Percentiles rank a stretch among this genome's conserved stretches.
phyloP scores from a whole-genome alignment of 2,888 invertebrate genomes.

The Drosophila algonquin region DNA sequence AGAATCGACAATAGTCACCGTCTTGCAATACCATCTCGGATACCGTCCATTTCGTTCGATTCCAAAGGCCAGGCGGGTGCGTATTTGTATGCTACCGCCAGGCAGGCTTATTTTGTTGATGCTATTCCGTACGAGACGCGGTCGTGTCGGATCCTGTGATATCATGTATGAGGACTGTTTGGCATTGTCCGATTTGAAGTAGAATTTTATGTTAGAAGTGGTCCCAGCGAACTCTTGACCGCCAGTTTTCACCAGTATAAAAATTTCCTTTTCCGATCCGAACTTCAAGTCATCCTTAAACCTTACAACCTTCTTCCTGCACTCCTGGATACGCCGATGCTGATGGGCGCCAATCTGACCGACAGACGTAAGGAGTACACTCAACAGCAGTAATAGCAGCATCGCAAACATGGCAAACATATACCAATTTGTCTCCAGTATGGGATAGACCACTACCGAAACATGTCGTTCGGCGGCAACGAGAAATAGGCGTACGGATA shows the following conservation, averaged over 20 bases:
- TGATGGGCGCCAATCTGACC: not conserved
- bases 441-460: not conserved
- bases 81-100: slow-evolving; percentile 16
- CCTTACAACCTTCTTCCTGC: not conserved
- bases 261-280: not conserved
- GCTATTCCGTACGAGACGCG: slow-evolving; percentile 25
- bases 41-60: slow-evolving; percentile 32
- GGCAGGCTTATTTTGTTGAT: slow-evolving; percentile 14
- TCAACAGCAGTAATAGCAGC: not conserved
- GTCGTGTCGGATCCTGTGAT: slow-evolving; percentile 35
- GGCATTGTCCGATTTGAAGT: slow-evolving; percentile 26
- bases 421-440: slow-evolving; percentile 7
- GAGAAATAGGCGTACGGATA: slow-evolving; percentile 36
- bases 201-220: slow-evolving; percentile 39
- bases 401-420: not conserved
- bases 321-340: not conserved
- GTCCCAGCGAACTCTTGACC: slow-evolving; percentile 45
- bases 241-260: slow-evolving; percentile 35
- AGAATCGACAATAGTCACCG: slow-evolving; percentile 31
- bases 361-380: not conserved
- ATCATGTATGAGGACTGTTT: slow-evolving; percentile 18
- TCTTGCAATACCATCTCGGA: slow-evolving; percentile 46
- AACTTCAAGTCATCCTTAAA: not conserved
- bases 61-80: slow-evolving; percentile 39
- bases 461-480: slow-evolving; percentile 4